Evolutionary conservation across 2,888 invertebrate species (phyloP), one percentile per base, ranked within the genome.

Genomic region (Stenodera caucasica): DNA sequence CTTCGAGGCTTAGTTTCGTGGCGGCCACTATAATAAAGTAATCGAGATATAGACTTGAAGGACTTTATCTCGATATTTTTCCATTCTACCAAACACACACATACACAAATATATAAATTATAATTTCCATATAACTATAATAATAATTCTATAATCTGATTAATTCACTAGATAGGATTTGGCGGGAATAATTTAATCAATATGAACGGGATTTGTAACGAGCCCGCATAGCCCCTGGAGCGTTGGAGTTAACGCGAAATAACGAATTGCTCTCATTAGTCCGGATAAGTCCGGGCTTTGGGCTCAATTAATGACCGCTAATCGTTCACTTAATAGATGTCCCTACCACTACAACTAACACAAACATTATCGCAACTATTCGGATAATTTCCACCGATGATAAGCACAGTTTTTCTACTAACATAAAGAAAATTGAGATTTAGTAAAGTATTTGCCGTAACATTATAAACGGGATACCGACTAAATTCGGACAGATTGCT

Each of bases 401-500:
- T n/a, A n/a, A n/a, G n/a, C n/a, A n/a, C n/a, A n/a, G n/a, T n/a
- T 35, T 51, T 51, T 57, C 51, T 55, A 40, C 57, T 55, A 50
- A 57, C 57, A 57, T 53, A 45, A 6, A 23, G 8, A 54, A 61
- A 58, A 62, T 62, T 62, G 56, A 62, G 62, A 62, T 62, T 55
- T 62, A 62, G 55, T 53, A 58, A 37, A 49, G 21, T 23, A 15
- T 37, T 35, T 62, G 65, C 66, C 60, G 61, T 67, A 70, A 72
- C 70, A 72, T 45, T 45, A 45, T n/a, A n/a, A 68, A 72, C 62
- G 72, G 77, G 77, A 75, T 77, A 75, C 71, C 61, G 59, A 67
- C 67, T 23, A 76, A 77, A 77, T 74, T 65, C 72, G 76, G 73
- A 78, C 76, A 76, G 76, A 78, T 78, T 72, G 77, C 75, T 57